Percentiles rank a stretch among this genome's conserved stretches.
phyloP scores from a whole-genome alignment of 30 jellyfish, hydroid and myxozoan genomes.

The Mastigias papua region DNA sequence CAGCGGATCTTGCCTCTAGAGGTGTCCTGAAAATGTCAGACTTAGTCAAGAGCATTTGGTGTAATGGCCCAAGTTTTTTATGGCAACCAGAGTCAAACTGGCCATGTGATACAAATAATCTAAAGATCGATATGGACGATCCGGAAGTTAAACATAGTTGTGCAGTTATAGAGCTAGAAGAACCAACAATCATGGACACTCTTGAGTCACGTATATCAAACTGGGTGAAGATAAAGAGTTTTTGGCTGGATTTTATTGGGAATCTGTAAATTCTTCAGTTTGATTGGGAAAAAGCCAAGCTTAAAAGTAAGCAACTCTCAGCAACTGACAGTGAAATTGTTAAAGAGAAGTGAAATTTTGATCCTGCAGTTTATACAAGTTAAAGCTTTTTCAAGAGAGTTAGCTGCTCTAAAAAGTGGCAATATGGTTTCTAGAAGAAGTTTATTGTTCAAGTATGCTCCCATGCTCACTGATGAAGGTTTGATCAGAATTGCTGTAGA shows the following conservation, averaged over 20 bases:
- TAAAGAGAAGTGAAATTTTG: constrained; percentile 29
- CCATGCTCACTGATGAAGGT: constrained; percentile 54
- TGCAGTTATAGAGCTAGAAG: constrained; percentile 52
- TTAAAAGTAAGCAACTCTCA: constrained; percentile 18
- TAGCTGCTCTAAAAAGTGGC: constrained; percentile 50
- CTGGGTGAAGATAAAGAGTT: constrained; percentile 56
- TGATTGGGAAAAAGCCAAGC: constrained; percentile 16
- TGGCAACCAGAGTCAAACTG: constrained; percentile 43
- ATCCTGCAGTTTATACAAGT: constrained; percentile 37
- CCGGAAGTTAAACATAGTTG: constrained; percentile 61
- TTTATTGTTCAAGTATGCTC: constrained; percentile 50
- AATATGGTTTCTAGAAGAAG: constrained; percentile 60
- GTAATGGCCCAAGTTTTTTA: constrained; percentile 58
- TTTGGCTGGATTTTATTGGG: constrained; percentile 59
- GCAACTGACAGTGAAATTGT: constrained; percentile 37
- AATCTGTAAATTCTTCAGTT: constrained; percentile 21
- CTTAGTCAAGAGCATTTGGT: constrained; percentile 36
- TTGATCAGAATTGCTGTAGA: constrained; percentile 33
- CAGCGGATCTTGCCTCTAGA: constrained; percentile 66
- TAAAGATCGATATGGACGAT: constrained; percentile 48
- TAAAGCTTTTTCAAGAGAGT: constrained; percentile 40
- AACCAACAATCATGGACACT: constrained; percentile 30
- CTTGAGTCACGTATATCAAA: constrained; percentile 53
- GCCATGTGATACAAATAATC: constrained; percentile 52
- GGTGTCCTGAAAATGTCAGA: constrained; percentile 28